Evolutionary conservation across 1,140 invertebrate genomes (phyloP).

Genomic region (Caenorhabditis remanei): DNA sequence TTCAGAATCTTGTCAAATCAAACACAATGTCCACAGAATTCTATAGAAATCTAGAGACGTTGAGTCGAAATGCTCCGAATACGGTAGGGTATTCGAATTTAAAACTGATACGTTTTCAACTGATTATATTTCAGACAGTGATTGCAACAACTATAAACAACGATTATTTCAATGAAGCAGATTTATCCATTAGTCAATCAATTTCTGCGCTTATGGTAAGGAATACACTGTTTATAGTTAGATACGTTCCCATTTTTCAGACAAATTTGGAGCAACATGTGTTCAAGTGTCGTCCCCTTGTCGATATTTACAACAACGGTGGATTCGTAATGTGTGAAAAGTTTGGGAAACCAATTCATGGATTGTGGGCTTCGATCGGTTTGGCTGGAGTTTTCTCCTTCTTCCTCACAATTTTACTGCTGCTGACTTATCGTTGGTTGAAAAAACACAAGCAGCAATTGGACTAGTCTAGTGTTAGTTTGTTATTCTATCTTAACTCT

Average conservation of each 20-base stretch:
- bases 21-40: background rate
- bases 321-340: slow-evolving; percentile 34
- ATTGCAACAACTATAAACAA: slow-evolving; percentile 14
- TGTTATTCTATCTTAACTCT: too few relatives aligned
- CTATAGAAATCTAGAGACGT: background rate
- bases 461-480: too few relatives aligned
- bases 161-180: slow-evolving; percentile 19
- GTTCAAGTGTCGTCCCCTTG: slow-evolving; percentile 25
- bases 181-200: background rate
- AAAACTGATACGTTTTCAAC: background rate
- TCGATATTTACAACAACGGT: slow-evolving; percentile 26
- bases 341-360: slow-evolving; percentile 31
- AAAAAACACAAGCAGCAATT: background rate
- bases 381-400: slow-evolving; percentile 27
- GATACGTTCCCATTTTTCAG: background rate
- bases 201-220: slow-evolving; percentile 1
- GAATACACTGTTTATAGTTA: background rate
- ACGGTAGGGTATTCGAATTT: background rate
- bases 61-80: background rate
- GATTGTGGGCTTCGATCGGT: slow-evolving; percentile 29
- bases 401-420: slow-evolving; percentile 18
- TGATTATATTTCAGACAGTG: background rate
- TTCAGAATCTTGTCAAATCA: background rate
- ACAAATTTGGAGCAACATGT: slow-evolving; percentile 1
- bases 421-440: slow-evolving; percentile 21